Percentiles rank a stretch among this genome's conserved stretches.
Conservation (phyloP, 2,888 invertebrate genomes). For the Frankliniella intonsa region DNA sequence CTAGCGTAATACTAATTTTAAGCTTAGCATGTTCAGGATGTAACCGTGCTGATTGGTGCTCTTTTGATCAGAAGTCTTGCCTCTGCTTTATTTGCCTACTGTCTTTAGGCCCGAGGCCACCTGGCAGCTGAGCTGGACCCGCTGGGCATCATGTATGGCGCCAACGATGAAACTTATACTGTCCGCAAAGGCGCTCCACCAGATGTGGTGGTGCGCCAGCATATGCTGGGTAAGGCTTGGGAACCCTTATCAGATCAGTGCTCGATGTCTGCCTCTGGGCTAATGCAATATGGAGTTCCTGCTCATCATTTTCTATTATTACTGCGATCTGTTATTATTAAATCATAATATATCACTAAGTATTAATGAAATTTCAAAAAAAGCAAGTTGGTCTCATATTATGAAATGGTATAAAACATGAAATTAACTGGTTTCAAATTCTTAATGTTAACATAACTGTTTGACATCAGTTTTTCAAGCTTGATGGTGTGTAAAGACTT, state of each 20-base stretch:
- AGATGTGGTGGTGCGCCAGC: constrained; percentile 59
- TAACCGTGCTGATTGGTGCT: constrained; percentile 18
- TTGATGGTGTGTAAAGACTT: not conserved
- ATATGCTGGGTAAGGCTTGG: constrained; percentile 57
- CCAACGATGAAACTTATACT: constrained; percentile 52
- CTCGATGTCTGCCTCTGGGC: not conserved
- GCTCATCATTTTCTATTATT: constrained; percentile 1
- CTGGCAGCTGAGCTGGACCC: constrained; percentile 91
- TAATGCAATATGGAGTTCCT: not conserved
- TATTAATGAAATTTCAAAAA: not conserved
- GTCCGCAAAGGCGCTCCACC: constrained; percentile 55
- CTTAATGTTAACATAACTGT: not conserved
- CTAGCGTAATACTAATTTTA: not conserved
- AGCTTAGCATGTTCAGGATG: constrained; percentile 12
- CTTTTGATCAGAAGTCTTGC: not conserved
- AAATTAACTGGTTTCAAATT: not conserved
- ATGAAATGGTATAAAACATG: not conserved
- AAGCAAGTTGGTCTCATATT: not conserved
- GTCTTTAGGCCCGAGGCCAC: constrained; percentile 81
- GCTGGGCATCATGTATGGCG: constrained; percentile 78
- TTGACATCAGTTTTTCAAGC: not conserved
- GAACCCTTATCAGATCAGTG: not conserved
- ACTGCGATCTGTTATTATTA: too few relatives aligned
- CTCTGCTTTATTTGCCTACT: constrained; percentile 27
- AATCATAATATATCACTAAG: too few relatives aligned